These are phyloP conservation scores for Piprites chloris DNA, from an alignment of 2,113 vertebrate species.

Conservation along the genomic window DNA sequence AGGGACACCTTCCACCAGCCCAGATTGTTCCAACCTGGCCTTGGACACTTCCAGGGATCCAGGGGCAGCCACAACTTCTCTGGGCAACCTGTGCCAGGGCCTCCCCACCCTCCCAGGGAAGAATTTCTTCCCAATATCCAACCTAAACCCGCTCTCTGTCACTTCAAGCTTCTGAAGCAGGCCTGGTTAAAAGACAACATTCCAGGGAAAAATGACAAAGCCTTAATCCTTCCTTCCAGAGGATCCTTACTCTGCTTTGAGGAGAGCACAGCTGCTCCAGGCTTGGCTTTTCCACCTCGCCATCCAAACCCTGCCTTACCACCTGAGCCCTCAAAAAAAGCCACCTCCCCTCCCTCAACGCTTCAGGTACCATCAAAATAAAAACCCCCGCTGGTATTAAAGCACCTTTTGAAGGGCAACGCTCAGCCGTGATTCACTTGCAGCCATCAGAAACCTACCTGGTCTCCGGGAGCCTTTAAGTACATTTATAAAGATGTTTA, in stretches of 20 bases:
- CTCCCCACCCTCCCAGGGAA: neutral
- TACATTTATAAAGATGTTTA: fast-evolving
- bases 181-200: neutral
- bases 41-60: neutral
- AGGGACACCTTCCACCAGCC: fast-evolving
- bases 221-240: neutral
- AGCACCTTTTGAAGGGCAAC: neutral
- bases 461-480: too few relatives aligned
- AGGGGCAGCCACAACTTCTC: neutral
- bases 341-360: fast-evolving
- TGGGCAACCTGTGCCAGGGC: neutral
- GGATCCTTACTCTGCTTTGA: neutral
- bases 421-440: fast-evolving
- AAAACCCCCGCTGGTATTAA: neutral
- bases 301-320: neutral
- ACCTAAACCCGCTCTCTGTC: fast-evolving
- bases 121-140: neutral
- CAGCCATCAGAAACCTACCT: too few relatives aligned
- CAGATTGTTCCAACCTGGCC: neutral
- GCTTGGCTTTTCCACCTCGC: neutral
- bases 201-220: fast-evolving
- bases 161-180: neutral
- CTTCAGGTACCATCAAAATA: fast-evolving
- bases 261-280: fast-evolving
- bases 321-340: neutral